These are phyloP conservation scores for Idaea biselata DNA, from an alignment of 2,888 invertebrate species.

Conservation along the genomic window DNA sequence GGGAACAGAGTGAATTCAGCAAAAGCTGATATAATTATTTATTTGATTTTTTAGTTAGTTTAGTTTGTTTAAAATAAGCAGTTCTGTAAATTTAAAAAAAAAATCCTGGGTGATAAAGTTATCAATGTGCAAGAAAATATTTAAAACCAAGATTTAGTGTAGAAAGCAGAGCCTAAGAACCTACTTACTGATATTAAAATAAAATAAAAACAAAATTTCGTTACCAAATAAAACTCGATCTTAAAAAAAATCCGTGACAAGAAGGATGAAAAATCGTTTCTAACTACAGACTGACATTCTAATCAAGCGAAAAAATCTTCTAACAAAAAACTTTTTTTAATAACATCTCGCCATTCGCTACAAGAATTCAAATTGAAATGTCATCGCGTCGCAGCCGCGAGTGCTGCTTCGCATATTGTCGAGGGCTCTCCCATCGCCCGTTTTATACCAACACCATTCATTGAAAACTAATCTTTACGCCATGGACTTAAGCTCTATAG, in stretches of 20 bases:
- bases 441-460: slow-evolving; percentile 12
- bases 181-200: background rate
- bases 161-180: no score
- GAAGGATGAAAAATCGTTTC: slow-evolving; percentile 24
- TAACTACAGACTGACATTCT: slow-evolving; percentile 27
- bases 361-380: slow-evolving; percentile 77
- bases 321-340: slow-evolving; percentile 56
- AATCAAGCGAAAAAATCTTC: slow-evolving; percentile 44
- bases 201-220: background rate
- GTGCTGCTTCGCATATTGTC: slow-evolving; percentile 62
- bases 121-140: no score
- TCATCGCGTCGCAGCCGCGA: slow-evolving; percentile 61
- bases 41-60: no score
- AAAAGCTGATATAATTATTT: no score
- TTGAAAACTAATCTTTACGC: slow-evolving; percentile 36
- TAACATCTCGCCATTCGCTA: slow-evolving; percentile 54
- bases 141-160: no score
- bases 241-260: background rate
- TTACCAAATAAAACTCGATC: background rate
- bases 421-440: slow-evolving; percentile 31
- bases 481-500: slow-evolving; percentile 24
- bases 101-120: no score
- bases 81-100: no score
- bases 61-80: no score
- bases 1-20: no score